phyloP scores from a whole-genome alignment of 2,888 invertebrate species.

The Synanthedon vespiformis region DNA sequence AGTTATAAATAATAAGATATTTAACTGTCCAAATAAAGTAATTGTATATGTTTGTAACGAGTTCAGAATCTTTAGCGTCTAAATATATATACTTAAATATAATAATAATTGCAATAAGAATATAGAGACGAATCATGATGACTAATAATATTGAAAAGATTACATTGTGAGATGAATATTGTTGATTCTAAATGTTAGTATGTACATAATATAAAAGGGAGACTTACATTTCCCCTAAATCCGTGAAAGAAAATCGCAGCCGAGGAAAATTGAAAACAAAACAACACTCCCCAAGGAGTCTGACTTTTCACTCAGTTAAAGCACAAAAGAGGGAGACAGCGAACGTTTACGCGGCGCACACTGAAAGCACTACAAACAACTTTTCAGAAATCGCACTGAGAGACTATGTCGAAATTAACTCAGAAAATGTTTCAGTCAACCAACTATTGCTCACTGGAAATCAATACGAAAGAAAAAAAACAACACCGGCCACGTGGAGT shows the following conservation, averaged over 20 bases:
- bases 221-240: constrained; percentile 50
- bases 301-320: constrained; percentile 57
- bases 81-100: too few species aligned
- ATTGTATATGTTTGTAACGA: too few species aligned
- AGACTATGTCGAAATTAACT: constrained; percentile 25
- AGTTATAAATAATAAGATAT: too few species aligned
- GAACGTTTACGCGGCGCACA: constrained; percentile 49
- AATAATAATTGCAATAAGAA: too few species aligned
- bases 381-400: constrained; percentile 46
- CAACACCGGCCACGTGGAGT: constrained; percentile 18
- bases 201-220: constrained; percentile 1
- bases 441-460: constrained; percentile 17
- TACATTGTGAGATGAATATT: too few species aligned
- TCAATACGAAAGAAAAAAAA: constrained; percentile 19
- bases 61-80: too few species aligned
- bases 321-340: constrained; percentile 44
- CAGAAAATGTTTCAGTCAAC: constrained; percentile 22
- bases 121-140: too few species aligned
- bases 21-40: too few species aligned
- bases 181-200: too few species aligned
- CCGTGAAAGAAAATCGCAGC: constrained; percentile 39
- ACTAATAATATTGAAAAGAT: too few species aligned
- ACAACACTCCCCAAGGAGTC: constrained; percentile 41
- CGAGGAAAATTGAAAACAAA: constrained; percentile 57
- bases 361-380: constrained; percentile 60